phyloP scores from a whole-genome alignment of 1,140 invertebrate genomes.

The Drosophila prosaltans region DNA sequence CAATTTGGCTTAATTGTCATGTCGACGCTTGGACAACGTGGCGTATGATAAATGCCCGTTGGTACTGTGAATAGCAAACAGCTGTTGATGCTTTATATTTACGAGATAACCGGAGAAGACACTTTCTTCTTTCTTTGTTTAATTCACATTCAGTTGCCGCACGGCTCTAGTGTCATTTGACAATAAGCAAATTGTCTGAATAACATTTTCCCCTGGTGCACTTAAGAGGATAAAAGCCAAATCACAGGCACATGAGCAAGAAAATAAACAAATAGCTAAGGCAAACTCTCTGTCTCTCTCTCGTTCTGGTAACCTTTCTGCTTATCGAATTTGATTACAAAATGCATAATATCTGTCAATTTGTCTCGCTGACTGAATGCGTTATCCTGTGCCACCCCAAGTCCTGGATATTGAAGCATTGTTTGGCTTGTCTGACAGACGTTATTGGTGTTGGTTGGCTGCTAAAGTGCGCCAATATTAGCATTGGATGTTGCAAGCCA shows the following conservation, averaged over 20 bases:
- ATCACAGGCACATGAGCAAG: neutral
- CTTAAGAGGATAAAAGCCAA: conserved; percentile 20
- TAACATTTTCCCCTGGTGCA: conserved; percentile 42
- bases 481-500: conserved; percentile 12
- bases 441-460: conserved; percentile 31
- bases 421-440: conserved; percentile 73
- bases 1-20: conserved; percentile 70
- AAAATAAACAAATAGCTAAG: neutral
- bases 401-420: conserved; percentile 32
- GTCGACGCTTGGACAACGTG: conserved; percentile 61
- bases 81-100: conserved; percentile 50
- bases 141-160: conserved; percentile 10
- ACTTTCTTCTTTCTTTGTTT: neutral
- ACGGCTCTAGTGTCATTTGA: conserved; percentile 52
- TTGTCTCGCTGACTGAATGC: conserved; percentile 75
- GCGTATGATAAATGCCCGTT: conserved; percentile 57
- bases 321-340: conserved; percentile 12
- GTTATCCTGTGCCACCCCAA: conserved; percentile 42
- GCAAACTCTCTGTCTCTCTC: neutral
- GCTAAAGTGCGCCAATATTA: conserved; percentile 29
- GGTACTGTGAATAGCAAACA: conserved; percentile 31
- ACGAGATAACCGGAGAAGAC: conserved; percentile 24
- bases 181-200: conserved; percentile 41
- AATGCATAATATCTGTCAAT: conserved; percentile 67
- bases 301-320: too few relatives aligned